A percentile compares a stretch with the other conserved stretches of the same genome.
Evolutionary conservation across 2,888 invertebrate genomes (phyloP).

Genomic region (Lagria hirta): DNA sequence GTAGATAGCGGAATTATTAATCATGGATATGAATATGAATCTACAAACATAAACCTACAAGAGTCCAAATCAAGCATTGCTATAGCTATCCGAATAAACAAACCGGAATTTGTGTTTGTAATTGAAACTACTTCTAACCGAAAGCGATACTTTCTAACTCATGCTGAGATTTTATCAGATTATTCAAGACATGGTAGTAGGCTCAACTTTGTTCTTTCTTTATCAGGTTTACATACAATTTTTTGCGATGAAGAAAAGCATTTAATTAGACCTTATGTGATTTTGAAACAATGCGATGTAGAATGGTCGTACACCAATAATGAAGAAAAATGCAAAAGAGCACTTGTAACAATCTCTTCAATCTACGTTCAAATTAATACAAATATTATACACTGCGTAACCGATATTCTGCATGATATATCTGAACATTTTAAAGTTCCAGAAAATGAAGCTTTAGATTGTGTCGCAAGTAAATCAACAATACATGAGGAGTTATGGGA

Average conservation of each 20-base stretch:
- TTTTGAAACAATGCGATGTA: constrained; percentile 69
- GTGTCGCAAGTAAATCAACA: constrained; percentile 23
- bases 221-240: constrained; percentile 62
- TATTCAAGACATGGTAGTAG: constrained; percentile 68
- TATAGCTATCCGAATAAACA: constrained; percentile 71
- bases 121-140: constrained; percentile 64
- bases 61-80: constrained; percentile 57
- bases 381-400: constrained; percentile 70
- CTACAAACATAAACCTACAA: constrained; percentile 37
- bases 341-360: constrained; percentile 66
- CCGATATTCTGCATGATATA: constrained; percentile 57
- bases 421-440: constrained; percentile 53
- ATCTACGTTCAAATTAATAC: constrained; percentile 73
- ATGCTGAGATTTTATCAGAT: constrained; percentile 70
- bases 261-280: constrained; percentile 58
- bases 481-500: no score
- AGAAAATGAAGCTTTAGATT: no score
- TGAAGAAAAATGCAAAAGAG: constrained; percentile 66
- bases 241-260: constrained; percentile 49
- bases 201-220: constrained; percentile 64
- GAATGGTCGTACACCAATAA: constrained; percentile 67
- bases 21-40: constrained; percentile 69
- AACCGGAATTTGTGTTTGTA: constrained; percentile 76
- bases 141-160: constrained; percentile 59
- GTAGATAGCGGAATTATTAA: constrained; percentile 68